Base-by-base conservation (phyloP, 2,113 vertebrate genomes). In the Galbula dea region DNA sequence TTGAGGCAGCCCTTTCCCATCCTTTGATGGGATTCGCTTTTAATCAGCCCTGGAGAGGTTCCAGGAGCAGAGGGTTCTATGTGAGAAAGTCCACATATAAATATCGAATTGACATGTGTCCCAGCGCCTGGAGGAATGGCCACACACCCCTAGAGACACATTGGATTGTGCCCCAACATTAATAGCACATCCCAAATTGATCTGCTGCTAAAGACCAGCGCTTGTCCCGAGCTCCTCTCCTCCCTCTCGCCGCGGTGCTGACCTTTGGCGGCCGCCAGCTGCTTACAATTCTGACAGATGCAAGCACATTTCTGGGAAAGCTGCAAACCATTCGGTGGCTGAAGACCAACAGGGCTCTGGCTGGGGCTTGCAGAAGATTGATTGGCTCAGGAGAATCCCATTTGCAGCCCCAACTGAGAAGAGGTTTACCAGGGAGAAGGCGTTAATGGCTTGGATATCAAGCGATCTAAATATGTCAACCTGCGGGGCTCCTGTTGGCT, bases 141-240 rank as follows among this genome's bases (percentile, higher is more conserved):
- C 14, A 8, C 14, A 2, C 4, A 11, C 7, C 37, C n/a, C n/a
- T n/a, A n/a, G n/a, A 9, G 34, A 59, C 66, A 21, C 81, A 57
- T 54, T 37, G n/a, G n/a, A n/a, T 34, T 43, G 65, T 51, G 67
- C 87, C 0, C 16, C 57, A 43, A 17, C 91, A 89, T 52, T 82
- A 93, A 90, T 57, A 90, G 95, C 91, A 62, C 51, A 5, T 69
- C 82, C 94, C 49, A 36, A 93, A 73, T 15, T 91, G 97, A 97
- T 97, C 94, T 48, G 79, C 97, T 93, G 97, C 96, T 98, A 97
- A 98, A 96, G 92, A 96, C 97, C 96, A 94, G 97, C 97, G 97
- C 98, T 97, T 91, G 91, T 98, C 96, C 97, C 85, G 55, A 96
- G 96, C 97, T 98, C 98, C 97, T 98, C 97, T 98, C 98, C 98